Evolutionary conservation across 2,888 invertebrate species (phyloP), one percentile per base, ranked within the genome.

Genomic region (Drosophila hawaiiensis): DNA sequence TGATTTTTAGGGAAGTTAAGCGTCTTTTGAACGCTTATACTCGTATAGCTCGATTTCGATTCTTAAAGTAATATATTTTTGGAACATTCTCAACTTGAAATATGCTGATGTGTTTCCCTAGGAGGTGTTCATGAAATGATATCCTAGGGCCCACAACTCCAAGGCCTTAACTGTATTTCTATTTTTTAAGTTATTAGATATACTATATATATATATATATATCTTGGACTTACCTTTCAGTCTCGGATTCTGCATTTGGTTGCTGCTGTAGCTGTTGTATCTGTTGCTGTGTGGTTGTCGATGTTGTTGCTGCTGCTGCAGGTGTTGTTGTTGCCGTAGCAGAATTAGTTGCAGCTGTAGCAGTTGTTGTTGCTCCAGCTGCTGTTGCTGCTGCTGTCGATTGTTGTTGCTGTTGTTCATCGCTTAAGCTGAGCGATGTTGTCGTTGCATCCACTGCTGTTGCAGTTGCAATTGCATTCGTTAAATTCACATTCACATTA

Each of bases 181-280:
- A 41, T 4, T 22, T 5, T 1, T 4, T n/a, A 1, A n/a, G n/a
- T 16, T 37, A 14, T 16, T 1, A 35, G 35, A 35, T 35, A 22
- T 43, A 22, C 35, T 41, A n/a, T n/a, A n/a, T n/a, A n/a, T 41
- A 19, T 19, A 4, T 25, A 25, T 25, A 16, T 28, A 28, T 5
- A 22, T 19, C 22, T 35, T 31, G 1, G 16, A 89, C 93, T 92
- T 76, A 94, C 93, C 93, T 93, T 93, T 93, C 93, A 93, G 92
- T 93, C 91, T 93, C 93, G 84, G 93, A 91, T 88, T 93, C 93
- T 84, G 92, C 77, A 85, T 90, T 92, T 87, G 89, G 90, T 89
- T 82, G 86, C 77, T 88, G 86, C 64, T 92, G 91, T 78, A 84
- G 80, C 78, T 79, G 88, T 80, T 65, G 80, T 72, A 78, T 82